These are phyloP conservation scores for Trochalopteron elliotii DNA, from an alignment of 2,113 vertebrate species.

Conservation along the genomic window DNA sequence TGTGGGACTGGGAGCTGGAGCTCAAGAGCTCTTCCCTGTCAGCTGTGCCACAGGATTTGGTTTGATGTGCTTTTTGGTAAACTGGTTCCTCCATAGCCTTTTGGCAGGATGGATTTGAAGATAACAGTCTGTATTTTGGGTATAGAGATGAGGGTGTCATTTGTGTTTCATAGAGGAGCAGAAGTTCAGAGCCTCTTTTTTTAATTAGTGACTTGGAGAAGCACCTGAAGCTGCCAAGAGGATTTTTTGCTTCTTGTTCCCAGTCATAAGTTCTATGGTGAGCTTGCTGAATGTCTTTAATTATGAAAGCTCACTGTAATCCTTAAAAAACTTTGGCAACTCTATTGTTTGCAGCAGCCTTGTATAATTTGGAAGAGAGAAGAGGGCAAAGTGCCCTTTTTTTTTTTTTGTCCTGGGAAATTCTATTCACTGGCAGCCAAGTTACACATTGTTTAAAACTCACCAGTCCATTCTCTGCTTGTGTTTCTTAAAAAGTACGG, in stretches of 20 bases:
- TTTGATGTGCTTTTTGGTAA: not conserved
- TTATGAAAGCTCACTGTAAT: not conserved
- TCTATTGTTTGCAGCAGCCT: not conserved
- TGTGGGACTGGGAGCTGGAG: not conserved
- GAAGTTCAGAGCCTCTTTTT: not conserved
- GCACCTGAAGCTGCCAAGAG: not conserved
- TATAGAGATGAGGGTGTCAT: not conserved
- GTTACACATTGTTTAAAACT: conserved; percentile 3
- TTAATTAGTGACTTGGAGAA: not conserved
- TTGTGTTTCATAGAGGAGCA: not conserved
- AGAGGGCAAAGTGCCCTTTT: not conserved
- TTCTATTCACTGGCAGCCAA: not conserved
- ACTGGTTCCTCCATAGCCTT: not conserved
- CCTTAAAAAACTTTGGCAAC: not conserved
- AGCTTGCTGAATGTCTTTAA: not conserved
- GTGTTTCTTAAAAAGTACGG: not conserved
- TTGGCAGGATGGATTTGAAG: not conserved
- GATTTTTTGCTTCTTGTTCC: not conserved
- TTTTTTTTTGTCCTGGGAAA: not conserved
- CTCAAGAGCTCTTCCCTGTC: not conserved
- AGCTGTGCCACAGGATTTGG: not conserved
- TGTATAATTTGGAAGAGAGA: not conserved
- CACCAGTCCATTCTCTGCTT: not conserved
- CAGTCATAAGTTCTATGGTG: not conserved
- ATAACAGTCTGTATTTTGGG: not conserved